Evolutionary conservation across 2,888 invertebrate genomes (phyloP).

Genomic region (Melipona beecheii): DNA sequence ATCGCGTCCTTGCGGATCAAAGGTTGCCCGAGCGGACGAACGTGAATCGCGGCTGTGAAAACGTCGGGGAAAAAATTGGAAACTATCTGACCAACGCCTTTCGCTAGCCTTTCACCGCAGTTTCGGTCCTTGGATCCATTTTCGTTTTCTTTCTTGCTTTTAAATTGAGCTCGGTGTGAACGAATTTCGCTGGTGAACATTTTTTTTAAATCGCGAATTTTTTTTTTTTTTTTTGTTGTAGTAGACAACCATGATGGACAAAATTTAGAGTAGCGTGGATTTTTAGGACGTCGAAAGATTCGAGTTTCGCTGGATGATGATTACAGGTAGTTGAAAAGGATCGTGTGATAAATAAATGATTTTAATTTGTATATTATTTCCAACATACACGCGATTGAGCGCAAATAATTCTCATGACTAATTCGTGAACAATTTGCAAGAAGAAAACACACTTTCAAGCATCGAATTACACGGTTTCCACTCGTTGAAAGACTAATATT

Average conservation of each 20-base stretch:
- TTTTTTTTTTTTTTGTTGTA: no score
- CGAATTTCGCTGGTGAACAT: no score
- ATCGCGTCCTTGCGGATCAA: conserved; percentile 41
- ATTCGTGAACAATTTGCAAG: background rate
- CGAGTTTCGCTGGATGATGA: no score
- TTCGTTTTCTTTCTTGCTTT: background rate
- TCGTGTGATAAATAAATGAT: background rate
- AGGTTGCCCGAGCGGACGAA: conserved; percentile 2
- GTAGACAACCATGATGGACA: no score
- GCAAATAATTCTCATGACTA: background rate
- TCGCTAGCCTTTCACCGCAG: background rate
- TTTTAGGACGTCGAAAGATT: no score
- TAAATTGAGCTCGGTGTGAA: no score
- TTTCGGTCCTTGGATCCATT: background rate
- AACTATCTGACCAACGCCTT: background rate
- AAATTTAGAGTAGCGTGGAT: no score
- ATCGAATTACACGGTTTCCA: background rate
- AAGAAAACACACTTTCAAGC: no score
- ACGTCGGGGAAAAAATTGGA: conserved; percentile 13
- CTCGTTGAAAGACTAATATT: background rate
- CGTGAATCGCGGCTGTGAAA: background rate
- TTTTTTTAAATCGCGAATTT: background rate
- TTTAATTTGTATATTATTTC: background rate
- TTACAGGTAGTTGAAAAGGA: no score
- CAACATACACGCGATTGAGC: no score